Percentiles rank a stretch among this genome's conserved stretches.
These are phyloP conservation scores for Dasysyrphus albostriatus DNA, from an alignment of 2,888 invertebrate species.

Conservation along the genomic window DNA sequence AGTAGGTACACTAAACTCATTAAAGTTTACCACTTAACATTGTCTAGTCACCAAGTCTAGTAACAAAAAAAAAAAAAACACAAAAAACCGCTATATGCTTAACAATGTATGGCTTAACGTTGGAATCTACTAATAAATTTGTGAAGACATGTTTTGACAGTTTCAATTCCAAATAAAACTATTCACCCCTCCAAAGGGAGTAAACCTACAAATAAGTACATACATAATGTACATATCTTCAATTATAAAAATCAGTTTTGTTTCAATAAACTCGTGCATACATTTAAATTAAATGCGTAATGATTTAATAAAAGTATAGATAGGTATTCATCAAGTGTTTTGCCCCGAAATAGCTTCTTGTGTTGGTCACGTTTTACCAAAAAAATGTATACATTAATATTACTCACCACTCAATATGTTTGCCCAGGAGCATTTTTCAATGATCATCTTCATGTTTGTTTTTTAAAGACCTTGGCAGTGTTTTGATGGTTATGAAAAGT, in stretches of 20 bases:
- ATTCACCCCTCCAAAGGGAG: not conserved
- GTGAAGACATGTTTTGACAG: conserved; percentile 2
- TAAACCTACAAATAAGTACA: not conserved
- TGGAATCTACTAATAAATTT: not conserved
- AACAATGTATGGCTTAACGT: conserved; percentile 3
- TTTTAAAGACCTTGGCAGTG: conserved; percentile 59
- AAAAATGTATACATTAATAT: not conserved
- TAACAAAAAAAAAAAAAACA: not conserved
- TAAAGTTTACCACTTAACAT: conserved; percentile 15
- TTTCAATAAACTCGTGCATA: too few species aligned
- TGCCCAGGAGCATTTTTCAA: conserved; percentile 55
- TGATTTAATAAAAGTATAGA: conserved; percentile 4
- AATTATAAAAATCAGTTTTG: not conserved
- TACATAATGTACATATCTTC: not conserved
- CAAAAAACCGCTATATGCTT: conserved; percentile 21
- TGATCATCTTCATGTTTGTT: conserved; percentile 47
- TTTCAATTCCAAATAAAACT: conserved; percentile 7
- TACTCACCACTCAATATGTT: conserved; percentile 15
- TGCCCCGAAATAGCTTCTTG: conserved; percentile 9
- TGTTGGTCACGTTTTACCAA: conserved; percentile 23
- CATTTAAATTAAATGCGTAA: conserved; percentile 8
- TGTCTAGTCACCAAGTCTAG: conserved; percentile 8
- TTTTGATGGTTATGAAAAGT: conserved; percentile 28
- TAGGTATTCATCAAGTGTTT: conserved; percentile 6
- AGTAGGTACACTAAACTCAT: conserved; percentile 18